Percentiles rank a stretch among this genome's conserved stretches.
phyloP scores from a whole-genome alignment of 2,888 invertebrate genomes.

The Chirona hameri region DNA sequence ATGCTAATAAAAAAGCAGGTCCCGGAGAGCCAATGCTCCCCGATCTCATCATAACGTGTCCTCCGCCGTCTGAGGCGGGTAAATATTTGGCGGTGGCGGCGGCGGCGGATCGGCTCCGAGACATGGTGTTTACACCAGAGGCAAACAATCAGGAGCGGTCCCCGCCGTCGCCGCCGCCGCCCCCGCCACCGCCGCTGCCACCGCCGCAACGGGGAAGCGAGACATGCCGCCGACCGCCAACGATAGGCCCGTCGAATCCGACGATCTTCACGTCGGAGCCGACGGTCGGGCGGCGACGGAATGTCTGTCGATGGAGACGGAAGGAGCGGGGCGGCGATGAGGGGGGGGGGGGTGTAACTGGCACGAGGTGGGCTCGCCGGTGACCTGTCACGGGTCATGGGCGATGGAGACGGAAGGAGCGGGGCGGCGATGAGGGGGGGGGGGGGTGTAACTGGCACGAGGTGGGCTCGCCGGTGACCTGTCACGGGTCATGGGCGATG shows the following conservation, averaged over 20 bases:
- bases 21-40: too few relatives aligned
- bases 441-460: too few relatives aligned
- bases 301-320: constrained; percentile 30
- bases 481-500: too few relatives aligned
- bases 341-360: too few relatives aligned
- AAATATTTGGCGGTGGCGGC: neutral
- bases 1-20: too few relatives aligned
- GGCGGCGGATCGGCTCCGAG: neutral
- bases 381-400: too few relatives aligned
- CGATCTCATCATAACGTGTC: neutral
- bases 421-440: too few relatives aligned
- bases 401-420: too few relatives aligned
- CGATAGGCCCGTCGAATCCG: neutral
- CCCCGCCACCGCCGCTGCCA: neutral
- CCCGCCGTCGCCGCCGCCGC: neutral
- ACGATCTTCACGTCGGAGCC: neutral
- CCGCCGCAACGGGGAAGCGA: too few relatives aligned
- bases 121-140: neutral
- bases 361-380: too few relatives aligned
- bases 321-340: constrained; percentile 39
- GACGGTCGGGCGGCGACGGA: neutral
- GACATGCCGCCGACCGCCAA: neutral
- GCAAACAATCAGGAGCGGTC: neutral
- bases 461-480: too few relatives aligned
- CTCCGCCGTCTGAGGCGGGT: neutral